These are phyloP conservation scores for Zapus hudsonius DNA, from an alignment of 2,113 vertebrate genomes.

Conservation along the genomic window DNA sequence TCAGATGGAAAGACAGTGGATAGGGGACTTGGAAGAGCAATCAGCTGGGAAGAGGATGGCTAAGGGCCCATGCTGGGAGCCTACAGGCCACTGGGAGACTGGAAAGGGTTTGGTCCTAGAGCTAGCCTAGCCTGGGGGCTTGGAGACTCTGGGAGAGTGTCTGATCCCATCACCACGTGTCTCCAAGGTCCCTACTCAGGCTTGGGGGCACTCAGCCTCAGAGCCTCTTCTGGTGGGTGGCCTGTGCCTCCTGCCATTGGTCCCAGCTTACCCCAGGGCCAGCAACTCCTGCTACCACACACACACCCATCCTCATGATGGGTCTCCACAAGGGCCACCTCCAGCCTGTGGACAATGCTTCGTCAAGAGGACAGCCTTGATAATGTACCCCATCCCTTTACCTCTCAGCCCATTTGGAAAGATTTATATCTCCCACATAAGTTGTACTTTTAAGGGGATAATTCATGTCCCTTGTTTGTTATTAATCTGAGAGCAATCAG, in stretches of 20 bases:
- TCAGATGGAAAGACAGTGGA: slow-evolving; percentile 73
- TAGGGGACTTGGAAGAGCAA: background rate
- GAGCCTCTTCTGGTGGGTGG: slow-evolving; percentile 56
- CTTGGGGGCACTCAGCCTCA: background rate
- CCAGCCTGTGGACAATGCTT: fast-evolving
- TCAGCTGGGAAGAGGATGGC: slow-evolving; percentile 56
- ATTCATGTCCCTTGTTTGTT: slow-evolving; percentile 35
- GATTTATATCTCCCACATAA: slow-evolving; percentile 48
- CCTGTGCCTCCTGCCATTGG: slow-evolving; percentile 43
- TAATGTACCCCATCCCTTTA: background rate
- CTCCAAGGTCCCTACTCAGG: background rate
- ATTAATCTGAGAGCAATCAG: slow-evolving; percentile 54
- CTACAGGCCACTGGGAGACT: background rate
- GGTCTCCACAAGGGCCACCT: background rate
- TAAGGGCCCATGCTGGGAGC: slow-evolving; percentile 66
- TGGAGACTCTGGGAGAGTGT: background rate
- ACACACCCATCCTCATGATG: background rate
- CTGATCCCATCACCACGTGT: background rate
- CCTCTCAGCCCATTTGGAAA: slow-evolving; percentile 40
- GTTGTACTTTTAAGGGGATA: slow-evolving; percentile 54
- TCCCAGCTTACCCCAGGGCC: slow-evolving; percentile 26
- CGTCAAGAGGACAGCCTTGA: background rate
- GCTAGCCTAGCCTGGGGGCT: background rate
- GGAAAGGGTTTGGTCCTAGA: background rate
- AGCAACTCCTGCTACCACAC: slow-evolving; percentile 29